Conservation (phyloP, 2,888 invertebrate species). For the Apamea epomidion region DNA sequence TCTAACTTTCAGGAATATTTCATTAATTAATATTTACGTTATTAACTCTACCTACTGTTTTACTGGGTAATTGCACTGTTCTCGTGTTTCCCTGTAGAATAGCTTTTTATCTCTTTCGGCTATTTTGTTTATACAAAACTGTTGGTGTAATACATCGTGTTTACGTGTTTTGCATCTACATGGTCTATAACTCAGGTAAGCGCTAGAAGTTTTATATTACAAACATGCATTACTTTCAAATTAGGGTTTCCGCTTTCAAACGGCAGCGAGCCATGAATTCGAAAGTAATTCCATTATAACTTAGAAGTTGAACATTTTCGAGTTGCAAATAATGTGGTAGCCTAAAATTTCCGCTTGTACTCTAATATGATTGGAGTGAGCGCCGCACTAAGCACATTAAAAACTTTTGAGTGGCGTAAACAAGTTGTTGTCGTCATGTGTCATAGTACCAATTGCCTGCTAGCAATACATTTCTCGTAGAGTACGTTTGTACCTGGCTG, state of each 20-base stretch:
- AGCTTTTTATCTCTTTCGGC: constrained; percentile 18
- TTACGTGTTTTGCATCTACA: constrained; percentile 49
- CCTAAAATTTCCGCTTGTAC: constrained; percentile 80
- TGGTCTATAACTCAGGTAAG: constrained; percentile 40
- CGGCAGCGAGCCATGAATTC: constrained; percentile 80
- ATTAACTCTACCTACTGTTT: constrained; percentile 51
- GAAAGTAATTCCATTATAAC: constrained; percentile 88
- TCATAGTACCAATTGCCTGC: constrained; percentile 18
- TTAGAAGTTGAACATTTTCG: constrained; percentile 80
- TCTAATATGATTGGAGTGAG: constrained; percentile 83
- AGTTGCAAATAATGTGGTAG: constrained; percentile 81
- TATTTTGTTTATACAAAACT: constrained; percentile 29
- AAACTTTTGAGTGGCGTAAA: constrained; percentile 83
- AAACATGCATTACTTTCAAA: constrained; percentile 72
- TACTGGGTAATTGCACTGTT: constrained; percentile 39
- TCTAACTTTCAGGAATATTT: constrained; percentile 56
- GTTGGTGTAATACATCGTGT: constrained; percentile 24
- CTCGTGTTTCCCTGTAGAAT: constrained; percentile 24
- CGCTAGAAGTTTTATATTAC: constrained; percentile 63
- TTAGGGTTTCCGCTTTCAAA: constrained; percentile 74
- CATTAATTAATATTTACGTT: constrained; percentile 54
- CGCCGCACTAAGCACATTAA: constrained; percentile 77
- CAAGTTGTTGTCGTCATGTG: constrained; percentile 68
- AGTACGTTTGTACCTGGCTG: constrained; percentile 19
- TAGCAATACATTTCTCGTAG: constrained; percentile 5